A percentile compares a stretch with the other conserved stretches of the same genome.
These are phyloP conservation scores for Lamprologus tigripictilis DNA, from an alignment of 2,113 vertebrate genomes.

Conservation along the genomic window DNA sequence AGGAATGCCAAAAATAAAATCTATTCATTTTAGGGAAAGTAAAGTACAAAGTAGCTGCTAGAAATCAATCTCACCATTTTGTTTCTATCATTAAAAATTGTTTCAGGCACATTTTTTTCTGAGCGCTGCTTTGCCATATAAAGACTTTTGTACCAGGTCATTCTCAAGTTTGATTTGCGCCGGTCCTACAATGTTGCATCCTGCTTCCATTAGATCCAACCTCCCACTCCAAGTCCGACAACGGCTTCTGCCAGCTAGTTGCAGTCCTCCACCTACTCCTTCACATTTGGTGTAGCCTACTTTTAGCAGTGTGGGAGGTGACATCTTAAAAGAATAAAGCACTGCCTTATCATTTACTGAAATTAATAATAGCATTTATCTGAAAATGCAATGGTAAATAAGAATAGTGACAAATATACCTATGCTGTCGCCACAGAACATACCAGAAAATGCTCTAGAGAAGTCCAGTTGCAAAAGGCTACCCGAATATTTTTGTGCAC, in stretches of 20 bases:
- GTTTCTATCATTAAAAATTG: not conserved
- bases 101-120: not conserved
- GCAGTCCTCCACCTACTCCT: conserved; percentile 38
- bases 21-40: not conserved
- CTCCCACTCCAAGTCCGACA: conserved; percentile 27
- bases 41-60: not conserved
- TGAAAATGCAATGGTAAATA: not conserved
- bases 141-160: not conserved
- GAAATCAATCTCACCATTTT: not conserved
- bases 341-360: not conserved
- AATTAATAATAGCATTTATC: not conserved
- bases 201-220: conserved; percentile 17
- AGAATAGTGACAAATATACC: not conserved
- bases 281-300: not conserved
- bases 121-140: not conserved
- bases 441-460: not conserved
- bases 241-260: conserved; percentile 17
- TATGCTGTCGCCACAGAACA: not conserved
- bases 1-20: not conserved
- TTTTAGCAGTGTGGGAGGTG: conserved; percentile 51
- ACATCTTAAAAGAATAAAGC: conserved; percentile 12
- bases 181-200: not conserved
- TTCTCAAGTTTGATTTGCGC: not conserved
- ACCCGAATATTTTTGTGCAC: not conserved
- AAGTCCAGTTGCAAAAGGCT: not conserved